phyloP scores from a whole-genome alignment of 2,797 vertebrate genomes.

The Yasuhikotakia modesta region DNA sequence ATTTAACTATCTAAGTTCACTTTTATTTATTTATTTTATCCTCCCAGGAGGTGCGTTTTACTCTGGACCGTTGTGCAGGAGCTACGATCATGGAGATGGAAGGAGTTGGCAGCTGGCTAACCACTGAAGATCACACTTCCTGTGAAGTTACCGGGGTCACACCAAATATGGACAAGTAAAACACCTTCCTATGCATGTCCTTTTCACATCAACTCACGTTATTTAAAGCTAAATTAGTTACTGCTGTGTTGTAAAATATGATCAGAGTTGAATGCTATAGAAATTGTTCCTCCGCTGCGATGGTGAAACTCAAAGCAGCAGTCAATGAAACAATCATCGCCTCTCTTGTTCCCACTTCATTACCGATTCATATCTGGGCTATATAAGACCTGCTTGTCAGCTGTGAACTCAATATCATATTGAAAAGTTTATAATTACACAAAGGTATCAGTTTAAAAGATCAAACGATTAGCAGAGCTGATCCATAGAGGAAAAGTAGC shows the following conservation, averaged over 20 bases:
- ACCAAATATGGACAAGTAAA: constrained; percentile 77
- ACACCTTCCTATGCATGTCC: background rate
- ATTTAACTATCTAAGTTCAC: too few species aligned
- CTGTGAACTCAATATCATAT: constrained; percentile 39
- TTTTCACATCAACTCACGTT: background rate
- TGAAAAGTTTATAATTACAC: constrained; percentile 44
- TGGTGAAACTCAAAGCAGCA: background rate
- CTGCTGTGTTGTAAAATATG: background rate
- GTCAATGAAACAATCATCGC: constrained; percentile 19
- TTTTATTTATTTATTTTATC: too few species aligned
- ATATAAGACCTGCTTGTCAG: constrained; percentile 41
- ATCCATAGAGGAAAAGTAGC: constrained; percentile 24
- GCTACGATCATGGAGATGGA: constrained; percentile 81
- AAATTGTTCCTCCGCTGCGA: background rate
- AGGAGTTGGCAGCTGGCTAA: constrained; percentile 83
- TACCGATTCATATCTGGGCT: constrained; percentile 15
- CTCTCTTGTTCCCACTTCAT: constrained; percentile 10
- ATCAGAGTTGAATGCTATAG: background rate
- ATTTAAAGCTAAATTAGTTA: background rate
- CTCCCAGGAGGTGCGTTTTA: constrained; percentile 82
- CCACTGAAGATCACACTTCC: constrained; percentile 80
- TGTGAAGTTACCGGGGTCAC: constrained; percentile 82
- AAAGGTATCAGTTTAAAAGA: constrained; percentile 44
- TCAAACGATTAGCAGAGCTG: constrained; percentile 41
- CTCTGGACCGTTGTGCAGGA: constrained; percentile 80